Conservation (phyloP, 2,888 invertebrate species). For the Epinotia nisella region DNA sequence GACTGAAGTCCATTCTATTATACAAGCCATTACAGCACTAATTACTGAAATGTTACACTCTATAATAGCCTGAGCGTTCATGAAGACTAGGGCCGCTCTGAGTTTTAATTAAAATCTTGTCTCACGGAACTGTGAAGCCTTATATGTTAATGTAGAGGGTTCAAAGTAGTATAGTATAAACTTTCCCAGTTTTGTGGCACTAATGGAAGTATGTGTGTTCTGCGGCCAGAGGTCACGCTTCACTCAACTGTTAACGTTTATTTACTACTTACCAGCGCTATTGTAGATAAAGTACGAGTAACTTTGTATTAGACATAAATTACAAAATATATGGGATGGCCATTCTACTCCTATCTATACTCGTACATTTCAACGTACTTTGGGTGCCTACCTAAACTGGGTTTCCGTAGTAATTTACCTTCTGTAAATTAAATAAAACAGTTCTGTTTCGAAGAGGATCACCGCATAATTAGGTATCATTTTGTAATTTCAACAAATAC, state of each 20-base stretch:
- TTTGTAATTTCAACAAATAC: neutral
- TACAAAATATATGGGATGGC: neutral
- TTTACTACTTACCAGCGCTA: slow-evolving; percentile 10
- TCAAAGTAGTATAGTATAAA: neutral
- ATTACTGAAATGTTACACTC: neutral
- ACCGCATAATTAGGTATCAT: no score
- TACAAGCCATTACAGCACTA: neutral
- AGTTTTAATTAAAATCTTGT: neutral
- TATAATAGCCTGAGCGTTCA: neutral
- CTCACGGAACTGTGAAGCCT: slow-evolving; percentile 2
- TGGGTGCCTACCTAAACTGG: no score
- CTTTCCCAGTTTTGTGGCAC: neutral
- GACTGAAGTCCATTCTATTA: neutral
- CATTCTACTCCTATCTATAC: no score
- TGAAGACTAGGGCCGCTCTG: neutral
- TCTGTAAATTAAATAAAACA: no score
- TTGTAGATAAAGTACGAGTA: slow-evolving; percentile 9
- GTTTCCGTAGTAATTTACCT: no score
- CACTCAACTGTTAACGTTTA: slow-evolving; percentile 11
- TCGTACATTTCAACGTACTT: no score
- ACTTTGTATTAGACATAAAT: slow-evolving; percentile 20
- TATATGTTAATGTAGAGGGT: neutral
- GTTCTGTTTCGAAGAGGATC: no score
- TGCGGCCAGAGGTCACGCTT: slow-evolving; percentile 14
- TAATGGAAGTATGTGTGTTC: slow-evolving; percentile 4